These are phyloP conservation scores for Xyrauchen texanus DNA, from an alignment of 2,113 vertebrate species.

Conservation along the genomic window DNA sequence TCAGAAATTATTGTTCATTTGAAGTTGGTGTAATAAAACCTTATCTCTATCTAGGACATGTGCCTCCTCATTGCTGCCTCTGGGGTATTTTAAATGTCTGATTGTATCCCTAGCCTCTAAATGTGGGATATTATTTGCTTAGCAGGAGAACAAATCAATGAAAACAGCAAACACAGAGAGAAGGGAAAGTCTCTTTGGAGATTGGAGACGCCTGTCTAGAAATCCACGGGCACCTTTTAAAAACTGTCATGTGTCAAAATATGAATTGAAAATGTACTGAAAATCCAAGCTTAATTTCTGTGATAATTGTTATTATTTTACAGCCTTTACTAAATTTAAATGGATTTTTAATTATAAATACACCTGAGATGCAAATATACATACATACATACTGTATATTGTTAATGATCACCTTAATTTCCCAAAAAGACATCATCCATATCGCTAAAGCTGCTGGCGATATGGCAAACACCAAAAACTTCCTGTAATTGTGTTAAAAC, in stretches of 20 bases:
- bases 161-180: conserved; percentile 77
- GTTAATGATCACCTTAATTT: no score
- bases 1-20: conserved; percentile 81
- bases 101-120: conserved; percentile 84
- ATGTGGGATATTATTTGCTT: conserved; percentile 87
- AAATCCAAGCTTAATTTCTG: background rate
- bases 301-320: background rate
- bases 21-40: conserved; percentile 89
- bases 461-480: background rate
- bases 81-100: conserved; percentile 86
- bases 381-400: no score
- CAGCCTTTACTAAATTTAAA: background rate
- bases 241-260: background rate
- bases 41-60: conserved; percentile 85
- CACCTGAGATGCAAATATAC: no score
- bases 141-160: conserved; percentile 93
- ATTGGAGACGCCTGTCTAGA: conserved; percentile 45
- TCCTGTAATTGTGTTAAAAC: background rate
- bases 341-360: no score
- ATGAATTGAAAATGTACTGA: background rate
- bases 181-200: conserved; percentile 67
- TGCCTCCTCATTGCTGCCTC: conserved; percentile 82
- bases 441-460: background rate
- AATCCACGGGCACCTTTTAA: background rate
- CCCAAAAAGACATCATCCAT: no score